These are phyloP conservation scores for Amphipyra berbera DNA, from an alignment of 2,888 invertebrate species.

Conservation along the genomic window DNA sequence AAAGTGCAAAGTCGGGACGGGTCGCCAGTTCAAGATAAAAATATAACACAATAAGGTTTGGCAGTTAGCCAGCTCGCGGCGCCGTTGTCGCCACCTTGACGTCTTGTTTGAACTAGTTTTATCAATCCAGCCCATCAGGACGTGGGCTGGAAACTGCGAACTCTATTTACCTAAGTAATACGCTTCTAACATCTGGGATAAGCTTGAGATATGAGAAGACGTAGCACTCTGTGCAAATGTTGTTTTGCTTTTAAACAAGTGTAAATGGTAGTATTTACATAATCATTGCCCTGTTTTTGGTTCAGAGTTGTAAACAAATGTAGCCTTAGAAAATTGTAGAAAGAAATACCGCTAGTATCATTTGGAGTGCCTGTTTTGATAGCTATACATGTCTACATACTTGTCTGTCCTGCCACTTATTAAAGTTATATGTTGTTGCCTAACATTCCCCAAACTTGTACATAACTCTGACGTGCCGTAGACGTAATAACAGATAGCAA, in stretches of 20 bases:
- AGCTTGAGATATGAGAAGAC: slow-evolving; percentile 35
- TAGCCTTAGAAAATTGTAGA: no score
- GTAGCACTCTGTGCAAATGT: slow-evolving; percentile 4
- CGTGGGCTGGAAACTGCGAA: slow-evolving; percentile 41
- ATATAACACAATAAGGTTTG: slow-evolving; percentile 53
- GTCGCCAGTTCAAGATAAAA: slow-evolving; percentile 46
- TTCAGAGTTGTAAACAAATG: neutral
- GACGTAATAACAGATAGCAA: no score
- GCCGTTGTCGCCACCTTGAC: slow-evolving; percentile 49
- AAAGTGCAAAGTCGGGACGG: slow-evolving; percentile 17
- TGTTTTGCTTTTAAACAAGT: slow-evolving; percentile 9
- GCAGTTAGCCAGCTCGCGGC: slow-evolving; percentile 47
- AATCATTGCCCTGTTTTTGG: neutral
- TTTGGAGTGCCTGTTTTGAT: no score
- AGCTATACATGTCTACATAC: no score
- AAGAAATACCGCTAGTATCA: no score
- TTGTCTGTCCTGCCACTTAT: no score
- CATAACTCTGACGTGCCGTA: no score
- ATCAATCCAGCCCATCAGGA: slow-evolving; percentile 63
- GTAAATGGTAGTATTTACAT: neutral
- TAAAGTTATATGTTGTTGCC: no score
- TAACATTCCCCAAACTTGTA: no score
- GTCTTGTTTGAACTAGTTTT: slow-evolving; percentile 62
- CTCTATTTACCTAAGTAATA: slow-evolving; percentile 48
- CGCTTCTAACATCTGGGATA: slow-evolving; percentile 27